These are phyloP conservation scores for Lydus trimaculatus DNA, from an alignment of 2,888 invertebrate genomes.

Conservation along the genomic window DNA sequence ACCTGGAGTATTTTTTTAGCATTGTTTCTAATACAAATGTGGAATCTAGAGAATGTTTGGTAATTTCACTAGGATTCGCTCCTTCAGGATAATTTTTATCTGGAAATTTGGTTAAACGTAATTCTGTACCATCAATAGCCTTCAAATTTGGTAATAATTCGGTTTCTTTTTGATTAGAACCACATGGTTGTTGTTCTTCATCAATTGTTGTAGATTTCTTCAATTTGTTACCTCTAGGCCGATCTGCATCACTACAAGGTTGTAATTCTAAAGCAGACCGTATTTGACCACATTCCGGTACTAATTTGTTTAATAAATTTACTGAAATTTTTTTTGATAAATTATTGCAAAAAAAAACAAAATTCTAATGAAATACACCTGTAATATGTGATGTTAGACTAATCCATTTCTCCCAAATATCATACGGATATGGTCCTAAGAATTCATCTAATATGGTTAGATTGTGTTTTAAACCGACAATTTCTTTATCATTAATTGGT, in stretches of 20 bases:
- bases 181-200: constrained; percentile 18
- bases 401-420: constrained; percentile 87
- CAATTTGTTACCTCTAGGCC: constrained; percentile 65
- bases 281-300: constrained; percentile 78
- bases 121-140: constrained; percentile 79
- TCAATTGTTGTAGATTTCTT: constrained; percentile 48
- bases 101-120: constrained; percentile 82
- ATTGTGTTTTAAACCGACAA: constrained; percentile 72
- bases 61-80: constrained; percentile 83
- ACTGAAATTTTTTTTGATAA: constrained; percentile 59
- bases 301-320: constrained; percentile 66
- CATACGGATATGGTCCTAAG: constrained; percentile 92
- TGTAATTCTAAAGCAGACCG: constrained; percentile 82
- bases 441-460: constrained; percentile 76
- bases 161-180: constrained; percentile 63
- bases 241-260: constrained; percentile 72
- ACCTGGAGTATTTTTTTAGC: constrained; percentile 67
- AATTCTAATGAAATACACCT: constrained; percentile 55
- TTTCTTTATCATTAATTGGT: constrained; percentile 70
- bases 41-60: constrained; percentile 84
- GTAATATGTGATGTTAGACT: constrained; percentile 74
- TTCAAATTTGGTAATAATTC: constrained; percentile 83
- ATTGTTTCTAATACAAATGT: constrained; percentile 74
- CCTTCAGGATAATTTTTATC: constrained; percentile 78
- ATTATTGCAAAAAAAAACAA: background rate